Conservation (phyloP, 2,888 invertebrate species). For the Watsonalla binaria region DNA sequence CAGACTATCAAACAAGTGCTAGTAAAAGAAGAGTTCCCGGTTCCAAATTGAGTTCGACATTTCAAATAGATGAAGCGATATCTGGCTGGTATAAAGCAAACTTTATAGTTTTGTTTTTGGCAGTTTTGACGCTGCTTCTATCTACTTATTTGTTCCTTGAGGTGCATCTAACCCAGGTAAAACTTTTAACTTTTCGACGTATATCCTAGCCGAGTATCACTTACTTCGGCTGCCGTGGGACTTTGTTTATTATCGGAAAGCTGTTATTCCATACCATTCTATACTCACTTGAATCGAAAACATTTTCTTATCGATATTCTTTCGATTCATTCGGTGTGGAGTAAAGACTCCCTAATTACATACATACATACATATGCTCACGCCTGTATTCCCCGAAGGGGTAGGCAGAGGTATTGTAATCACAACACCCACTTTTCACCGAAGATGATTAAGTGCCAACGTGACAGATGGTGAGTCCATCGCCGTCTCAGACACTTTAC, state of each 20-base stretch:
- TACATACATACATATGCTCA: too few relatives aligned
- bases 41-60: constrained; percentile 73
- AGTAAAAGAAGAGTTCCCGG: constrained; percentile 47
- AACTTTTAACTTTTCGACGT: constrained; percentile 72
- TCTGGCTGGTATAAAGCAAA: constrained; percentile 72
- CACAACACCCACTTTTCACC: too few relatives aligned
- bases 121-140: constrained; percentile 75
- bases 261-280: constrained; percentile 26
- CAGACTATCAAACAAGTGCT: constrained; percentile 20
- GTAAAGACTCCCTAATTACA: too few relatives aligned
- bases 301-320: not conserved
- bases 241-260: constrained; percentile 49
- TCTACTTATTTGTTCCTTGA: constrained; percentile 76
- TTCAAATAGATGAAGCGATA: constrained; percentile 73
- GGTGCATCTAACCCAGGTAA: constrained; percentile 63
- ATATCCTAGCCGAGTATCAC: constrained; percentile 61
- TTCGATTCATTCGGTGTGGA: not conserved
- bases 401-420: too few relatives aligned
- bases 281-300: not conserved
- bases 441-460: too few relatives aligned
- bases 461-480: too few relatives aligned
- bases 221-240: constrained; percentile 46
- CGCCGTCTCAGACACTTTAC: too few relatives aligned
- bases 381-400: too few relatives aligned
- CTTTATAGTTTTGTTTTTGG: constrained; percentile 80